Base-by-base conservation (phyloP, 2,797 vertebrate genomes). In the Furcifer pardalis region DNA sequence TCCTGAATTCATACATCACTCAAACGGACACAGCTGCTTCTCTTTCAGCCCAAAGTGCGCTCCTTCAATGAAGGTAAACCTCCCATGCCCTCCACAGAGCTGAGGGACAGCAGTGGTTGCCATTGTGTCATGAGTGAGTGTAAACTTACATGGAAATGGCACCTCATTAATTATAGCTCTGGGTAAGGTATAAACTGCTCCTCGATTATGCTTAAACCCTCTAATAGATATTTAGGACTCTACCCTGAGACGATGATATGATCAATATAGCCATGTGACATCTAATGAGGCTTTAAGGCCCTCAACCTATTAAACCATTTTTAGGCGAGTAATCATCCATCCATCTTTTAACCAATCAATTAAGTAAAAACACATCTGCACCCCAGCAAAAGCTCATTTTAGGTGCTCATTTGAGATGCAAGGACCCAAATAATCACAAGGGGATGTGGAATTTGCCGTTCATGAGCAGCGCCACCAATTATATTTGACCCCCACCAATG, bases 41-140 rank as follows among this genome's bases (percentile, higher is more conserved):
- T 77, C 17, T 68, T 81, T 59, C 74, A 84, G 68, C 85, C 81
- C 81, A 59, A 90, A 86, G 84, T 13, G 91, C 89, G 86, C 87
- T 87, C 23, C 93, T 94, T 91, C 93, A 92, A 91, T 90, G 93
- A 96, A 93, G 71, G 40, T 71, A 93, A 95, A 88, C 92, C 94
- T 91, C 91, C 90, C 66, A 65, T 72, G 82, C 88, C 91, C 9
- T 92, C 85, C 84, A 92, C n/a, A 90, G 86, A 73, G 86, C 77
- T 86, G 91, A 88, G 85, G 91, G 87, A 91, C 87, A 77, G 83
- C 90, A 93, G 89, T 92, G 92, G 94, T 94, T 87, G 56, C 66
- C 88, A 81, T 89, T 92, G 90, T 92, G 89, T 77, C 92, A 92
- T 79, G 90, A 91, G 82, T 93, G 92, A n/a, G 94, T 92, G 89